Evolutionary conservation across 2,888 invertebrate species (phyloP).

Genomic region (Epiblema foenella): DNA sequence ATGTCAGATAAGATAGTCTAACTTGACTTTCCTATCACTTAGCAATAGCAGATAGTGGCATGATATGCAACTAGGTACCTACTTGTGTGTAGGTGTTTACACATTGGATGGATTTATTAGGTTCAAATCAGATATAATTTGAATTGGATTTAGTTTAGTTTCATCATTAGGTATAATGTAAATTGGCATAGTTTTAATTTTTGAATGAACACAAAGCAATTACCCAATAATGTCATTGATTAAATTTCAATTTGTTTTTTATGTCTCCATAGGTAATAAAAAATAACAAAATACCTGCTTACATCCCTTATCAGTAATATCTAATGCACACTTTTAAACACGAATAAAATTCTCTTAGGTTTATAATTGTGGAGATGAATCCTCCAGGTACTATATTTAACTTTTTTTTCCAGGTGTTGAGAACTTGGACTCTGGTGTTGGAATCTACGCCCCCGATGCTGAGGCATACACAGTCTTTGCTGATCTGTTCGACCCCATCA

Average conservation of each 20-base stretch:
- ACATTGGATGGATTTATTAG: background rate
- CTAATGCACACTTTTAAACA: background rate
- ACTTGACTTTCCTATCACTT: constrained; percentile 3
- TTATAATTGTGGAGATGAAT: background rate
- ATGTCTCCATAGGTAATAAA: too few relatives aligned
- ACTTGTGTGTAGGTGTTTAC: background rate
- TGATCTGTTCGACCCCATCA: constrained; percentile 98
- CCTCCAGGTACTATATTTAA: background rate
- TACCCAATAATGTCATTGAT: background rate
- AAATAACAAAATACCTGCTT: background rate
- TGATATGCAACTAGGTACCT: background rate
- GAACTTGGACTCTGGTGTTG: constrained; percentile 98
- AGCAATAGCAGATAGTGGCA: background rate
- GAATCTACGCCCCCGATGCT: constrained; percentile 99
- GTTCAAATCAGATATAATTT: background rate
- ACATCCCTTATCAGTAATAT: background rate
- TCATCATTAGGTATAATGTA: too few relatives aligned
- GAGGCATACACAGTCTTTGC: constrained; percentile 97
- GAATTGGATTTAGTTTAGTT: too few relatives aligned
- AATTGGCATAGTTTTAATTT: too few relatives aligned
- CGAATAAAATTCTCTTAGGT: too few relatives aligned
- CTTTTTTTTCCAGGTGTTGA: constrained; percentile 89
- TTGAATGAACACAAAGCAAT: background rate
- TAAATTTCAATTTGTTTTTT: background rate
- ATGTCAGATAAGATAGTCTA: constrained; percentile 14